Conservation (phyloP, 37 sponge, comb jelly and placozoan species). For the Lycopodina hypogea region DNA sequence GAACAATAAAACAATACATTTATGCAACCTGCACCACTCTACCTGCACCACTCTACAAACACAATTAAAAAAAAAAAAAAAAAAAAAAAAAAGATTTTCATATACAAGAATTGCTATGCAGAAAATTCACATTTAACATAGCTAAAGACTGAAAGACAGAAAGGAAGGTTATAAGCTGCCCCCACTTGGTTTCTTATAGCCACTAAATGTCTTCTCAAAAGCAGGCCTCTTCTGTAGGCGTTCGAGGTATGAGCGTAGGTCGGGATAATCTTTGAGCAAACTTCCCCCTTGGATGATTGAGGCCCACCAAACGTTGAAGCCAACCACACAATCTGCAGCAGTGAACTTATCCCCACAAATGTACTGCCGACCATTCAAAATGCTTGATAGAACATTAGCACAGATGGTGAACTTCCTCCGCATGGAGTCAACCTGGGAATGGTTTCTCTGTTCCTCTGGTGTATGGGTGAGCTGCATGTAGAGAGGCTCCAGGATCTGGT, state of each 20-base stretch:
- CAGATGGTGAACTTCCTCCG: conserved; percentile 53
- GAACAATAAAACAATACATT: no score
- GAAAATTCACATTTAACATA: no score
- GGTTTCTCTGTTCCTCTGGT: conserved; percentile 57
- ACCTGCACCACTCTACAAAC: no score
- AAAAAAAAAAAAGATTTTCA: no score
- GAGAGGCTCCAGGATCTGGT: conserved; percentile 62
- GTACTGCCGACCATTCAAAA: conserved; percentile 39
- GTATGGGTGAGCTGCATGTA: conserved; percentile 78
- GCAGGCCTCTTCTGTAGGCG: conserved; percentile 43
- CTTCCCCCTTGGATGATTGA: conserved; percentile 42
- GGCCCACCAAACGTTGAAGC: conserved; percentile 74
- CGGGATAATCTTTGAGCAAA: conserved; percentile 56
- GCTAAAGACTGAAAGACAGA: no score
- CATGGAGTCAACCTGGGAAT: conserved; percentile 44
- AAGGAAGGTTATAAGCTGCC: conserved; percentile 59
- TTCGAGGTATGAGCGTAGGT: conserved; percentile 40
- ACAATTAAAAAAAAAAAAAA: no score
- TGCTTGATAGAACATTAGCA: conserved; percentile 48
- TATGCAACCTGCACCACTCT: no score
- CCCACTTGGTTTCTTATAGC: conserved; percentile 58
- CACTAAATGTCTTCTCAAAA: conserved; percentile 44
- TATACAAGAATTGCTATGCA: no score
- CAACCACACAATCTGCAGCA: conserved; percentile 66
- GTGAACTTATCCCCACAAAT: conserved; percentile 68